phyloP scores from a whole-genome alignment of 2,888 invertebrate species.

The Drosophila phalerata region DNA sequence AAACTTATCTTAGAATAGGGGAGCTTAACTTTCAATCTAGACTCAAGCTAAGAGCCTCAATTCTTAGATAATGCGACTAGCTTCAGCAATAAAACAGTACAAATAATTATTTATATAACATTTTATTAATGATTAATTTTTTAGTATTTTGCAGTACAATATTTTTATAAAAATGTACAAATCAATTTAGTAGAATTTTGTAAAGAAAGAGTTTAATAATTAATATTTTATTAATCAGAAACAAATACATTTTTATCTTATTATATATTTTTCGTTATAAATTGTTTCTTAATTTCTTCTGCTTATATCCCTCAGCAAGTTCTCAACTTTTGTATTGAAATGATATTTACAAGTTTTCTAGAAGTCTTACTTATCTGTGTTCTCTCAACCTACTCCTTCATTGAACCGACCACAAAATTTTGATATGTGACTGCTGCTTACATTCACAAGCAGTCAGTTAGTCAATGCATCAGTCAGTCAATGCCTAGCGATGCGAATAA shows the following conservation, averaged over 20 bases:
- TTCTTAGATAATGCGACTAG: slow-evolving; percentile 68
- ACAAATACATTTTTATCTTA: background rate
- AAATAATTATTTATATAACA: background rate
- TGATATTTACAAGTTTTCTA: no score
- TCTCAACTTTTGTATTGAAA: no score
- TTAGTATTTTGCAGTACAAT: no score
- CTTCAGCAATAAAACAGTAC: background rate
- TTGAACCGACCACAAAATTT: background rate
- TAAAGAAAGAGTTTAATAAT: no score
- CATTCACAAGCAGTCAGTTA: background rate
- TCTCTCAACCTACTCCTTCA: no score
- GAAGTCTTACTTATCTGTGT: background rate
- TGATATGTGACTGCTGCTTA: background rate
- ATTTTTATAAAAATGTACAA: no score
- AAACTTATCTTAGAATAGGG: slow-evolving; percentile 71
- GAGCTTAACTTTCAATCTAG: slow-evolving; percentile 63
- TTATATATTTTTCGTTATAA: background rate
- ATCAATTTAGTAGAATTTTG: no score
- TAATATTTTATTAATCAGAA: background rate
- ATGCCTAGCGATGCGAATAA: slow-evolving; percentile 42
- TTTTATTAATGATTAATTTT: no score
- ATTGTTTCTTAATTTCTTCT: background rate
- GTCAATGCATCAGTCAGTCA: slow-evolving; percentile 60
- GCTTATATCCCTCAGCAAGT: no score
- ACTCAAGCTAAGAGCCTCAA: slow-evolving; percentile 66